Evolutionary conservation across 1,140 invertebrate genomes (phyloP).

Genomic region (Bombus confusus): DNA sequence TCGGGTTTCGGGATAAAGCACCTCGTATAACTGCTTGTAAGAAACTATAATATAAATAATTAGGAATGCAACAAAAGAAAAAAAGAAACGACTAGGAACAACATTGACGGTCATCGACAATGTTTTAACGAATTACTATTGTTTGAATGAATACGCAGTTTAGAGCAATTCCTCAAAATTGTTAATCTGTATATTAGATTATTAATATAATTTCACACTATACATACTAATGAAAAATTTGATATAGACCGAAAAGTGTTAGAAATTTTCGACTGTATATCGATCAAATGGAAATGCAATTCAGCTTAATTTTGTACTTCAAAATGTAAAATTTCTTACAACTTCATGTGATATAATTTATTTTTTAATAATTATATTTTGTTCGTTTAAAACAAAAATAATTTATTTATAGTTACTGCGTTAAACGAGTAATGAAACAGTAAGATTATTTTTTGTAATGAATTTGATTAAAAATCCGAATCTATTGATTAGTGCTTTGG

Average conservation of each 20-base stretch:
- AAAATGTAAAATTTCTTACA: background rate
- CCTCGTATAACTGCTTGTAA: background rate
- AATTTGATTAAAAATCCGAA: constrained; percentile 1
- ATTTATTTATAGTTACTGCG: background rate
- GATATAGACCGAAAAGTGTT: background rate
- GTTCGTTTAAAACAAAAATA: background rate
- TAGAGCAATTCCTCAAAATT: background rate
- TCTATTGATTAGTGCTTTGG: constrained; percentile 33
- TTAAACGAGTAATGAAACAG: background rate
- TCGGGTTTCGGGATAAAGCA: background rate
- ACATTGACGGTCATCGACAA: constrained; percentile 47
- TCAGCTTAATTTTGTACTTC: background rate
- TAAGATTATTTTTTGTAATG: constrained; percentile 9
- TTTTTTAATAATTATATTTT: background rate
- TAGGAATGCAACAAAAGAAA: constrained; percentile 56
- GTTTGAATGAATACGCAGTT: constrained; percentile 39
- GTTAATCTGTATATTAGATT: constrained; percentile 26
- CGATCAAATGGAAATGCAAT: background rate
- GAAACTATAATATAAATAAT: constrained; percentile 59
- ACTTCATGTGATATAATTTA: background rate
- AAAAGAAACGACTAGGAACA: constrained; percentile 63
- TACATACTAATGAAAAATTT: constrained; percentile 31
- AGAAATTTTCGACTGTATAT: background rate
- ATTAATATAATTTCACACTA: constrained; percentile 2
- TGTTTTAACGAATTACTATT: constrained; percentile 30